Evolutionary conservation across 2,113 vertebrate species (phyloP).

Genomic region (Rhea pennata): DNA sequence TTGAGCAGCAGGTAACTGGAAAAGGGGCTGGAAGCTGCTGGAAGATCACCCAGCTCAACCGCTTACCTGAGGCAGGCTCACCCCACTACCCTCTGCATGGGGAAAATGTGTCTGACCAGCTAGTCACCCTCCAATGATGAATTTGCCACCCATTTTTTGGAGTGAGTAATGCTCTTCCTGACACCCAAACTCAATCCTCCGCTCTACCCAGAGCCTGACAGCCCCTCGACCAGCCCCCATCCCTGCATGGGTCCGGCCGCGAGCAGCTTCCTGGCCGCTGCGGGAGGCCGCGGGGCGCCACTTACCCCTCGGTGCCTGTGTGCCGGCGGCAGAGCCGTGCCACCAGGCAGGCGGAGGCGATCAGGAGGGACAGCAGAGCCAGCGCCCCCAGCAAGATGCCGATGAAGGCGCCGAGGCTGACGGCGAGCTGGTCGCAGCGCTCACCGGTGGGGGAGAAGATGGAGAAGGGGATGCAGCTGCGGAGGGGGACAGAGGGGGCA

Average conservation of each 20-base stretch:
- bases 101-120: neutral
- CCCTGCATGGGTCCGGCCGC: neutral
- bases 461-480: slow-evolving; percentile 53
- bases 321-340: neutral
- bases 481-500: accelerated
- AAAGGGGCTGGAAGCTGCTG: neutral
- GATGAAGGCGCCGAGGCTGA: slow-evolving; percentile 58
- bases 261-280: accelerated
- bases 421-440: slow-evolving; percentile 52
- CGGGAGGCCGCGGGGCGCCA: no score
- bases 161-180: neutral
- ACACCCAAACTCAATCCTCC: neutral
- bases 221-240: neutral
- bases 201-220: neutral
- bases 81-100: no score
- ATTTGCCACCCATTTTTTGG: neutral
- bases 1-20: neutral
- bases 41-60: neutral
- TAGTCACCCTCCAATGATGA: neutral
- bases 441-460: slow-evolving; percentile 12
- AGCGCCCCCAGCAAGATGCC: slow-evolving; percentile 74
- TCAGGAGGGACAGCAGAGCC: slow-evolving; percentile 49
- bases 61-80: neutral
- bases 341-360: neutral
- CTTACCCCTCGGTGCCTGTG: neutral